Evolutionary conservation across 2,797 vertebrate genomes (phyloP).

Genomic region (Columba guinea): DNA sequence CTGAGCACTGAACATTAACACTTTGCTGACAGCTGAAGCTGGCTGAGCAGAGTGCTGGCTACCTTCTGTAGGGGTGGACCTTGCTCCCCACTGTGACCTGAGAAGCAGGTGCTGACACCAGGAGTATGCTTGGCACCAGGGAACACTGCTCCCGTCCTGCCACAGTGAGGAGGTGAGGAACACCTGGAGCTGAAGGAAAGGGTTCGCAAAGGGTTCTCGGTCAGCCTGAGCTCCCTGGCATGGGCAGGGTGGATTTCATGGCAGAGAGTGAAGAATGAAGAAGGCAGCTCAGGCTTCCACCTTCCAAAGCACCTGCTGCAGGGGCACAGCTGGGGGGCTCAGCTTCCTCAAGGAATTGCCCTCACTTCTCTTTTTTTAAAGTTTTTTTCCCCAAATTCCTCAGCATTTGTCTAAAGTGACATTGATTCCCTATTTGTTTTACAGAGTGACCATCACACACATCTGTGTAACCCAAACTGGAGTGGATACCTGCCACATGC

Average conservation of each 20-base stretch:
- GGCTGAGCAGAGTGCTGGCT: neutral
- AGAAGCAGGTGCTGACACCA: neutral
- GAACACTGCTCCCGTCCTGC: neutral
- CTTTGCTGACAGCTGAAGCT: neutral
- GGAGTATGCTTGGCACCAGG: neutral
- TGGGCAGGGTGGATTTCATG: neutral
- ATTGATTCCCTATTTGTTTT: neutral
- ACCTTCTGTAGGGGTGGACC: neutral
- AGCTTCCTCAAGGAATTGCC: neutral
- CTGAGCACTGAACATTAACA: slow-evolving; percentile 31
- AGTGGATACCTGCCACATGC: rapidly evolving
- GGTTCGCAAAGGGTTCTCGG: neutral
- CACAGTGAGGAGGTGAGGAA: neutral
- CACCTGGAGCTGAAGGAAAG: neutral
- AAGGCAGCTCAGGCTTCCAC: neutral
- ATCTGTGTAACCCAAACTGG: neutral
- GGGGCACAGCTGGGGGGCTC: neutral
- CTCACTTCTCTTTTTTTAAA: neutral
- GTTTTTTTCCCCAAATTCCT: neutral
- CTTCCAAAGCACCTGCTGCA: neutral
- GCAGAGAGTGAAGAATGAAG: neutral
- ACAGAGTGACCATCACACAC: neutral
- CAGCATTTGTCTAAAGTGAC: neutral
- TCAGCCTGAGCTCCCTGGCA: neutral
- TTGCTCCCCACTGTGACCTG: neutral